Percentiles rank a stretch among this genome's conserved stretches.
These are phyloP conservation scores for Caenorhabditis sp. DNA, from an alignment of 2,888 invertebrate species.

Conservation along the genomic window DNA sequence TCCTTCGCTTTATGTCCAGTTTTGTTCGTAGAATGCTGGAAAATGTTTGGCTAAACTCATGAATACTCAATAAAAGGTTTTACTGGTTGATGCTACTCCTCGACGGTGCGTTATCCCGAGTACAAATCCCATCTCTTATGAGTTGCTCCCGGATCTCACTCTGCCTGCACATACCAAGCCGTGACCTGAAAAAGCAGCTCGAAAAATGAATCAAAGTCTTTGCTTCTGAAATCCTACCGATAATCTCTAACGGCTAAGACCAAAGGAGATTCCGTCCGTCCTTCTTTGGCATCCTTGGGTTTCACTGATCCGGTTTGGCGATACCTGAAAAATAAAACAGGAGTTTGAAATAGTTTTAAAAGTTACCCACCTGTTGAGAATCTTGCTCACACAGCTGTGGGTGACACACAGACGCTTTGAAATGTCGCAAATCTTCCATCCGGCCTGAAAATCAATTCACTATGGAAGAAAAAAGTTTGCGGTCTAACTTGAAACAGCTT, in stretches of 20 bases:
- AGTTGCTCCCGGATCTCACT: slow-evolving; percentile 82
- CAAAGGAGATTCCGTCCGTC: slow-evolving; percentile 80
- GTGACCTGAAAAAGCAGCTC: slow-evolving; percentile 43
- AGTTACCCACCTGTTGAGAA: slow-evolving; percentile 77
- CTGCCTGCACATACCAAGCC: slow-evolving; percentile 81
- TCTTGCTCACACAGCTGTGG: slow-evolving; percentile 82
- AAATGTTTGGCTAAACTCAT: background rate
- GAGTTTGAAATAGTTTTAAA: background rate
- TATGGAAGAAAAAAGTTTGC: background rate
- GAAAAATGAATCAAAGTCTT: slow-evolving; percentile 5
- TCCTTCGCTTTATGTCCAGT: slow-evolving; percentile 77
- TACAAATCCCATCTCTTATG: slow-evolving; percentile 80
- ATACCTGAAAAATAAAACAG: slow-evolving; percentile 72
- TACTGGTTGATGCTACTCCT: slow-evolving; percentile 82
- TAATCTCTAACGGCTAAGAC: slow-evolving; percentile 82
- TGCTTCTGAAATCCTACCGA: slow-evolving; percentile 56
- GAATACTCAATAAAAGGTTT: slow-evolving; percentile 8
- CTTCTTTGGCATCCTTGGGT: slow-evolving; percentile 83
- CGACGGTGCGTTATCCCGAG: slow-evolving; percentile 81
- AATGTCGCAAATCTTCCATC: slow-evolving; percentile 83
- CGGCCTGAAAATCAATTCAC: slow-evolving; percentile 68
- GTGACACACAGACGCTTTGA: slow-evolving; percentile 81
- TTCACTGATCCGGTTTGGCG: slow-evolving; percentile 81
- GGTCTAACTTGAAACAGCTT: slow-evolving; percentile 75
- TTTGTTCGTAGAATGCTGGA: slow-evolving; percentile 82